Conservation (phyloP, 2,888 invertebrate species). For the Caenorhabditis uteleia region DNA sequence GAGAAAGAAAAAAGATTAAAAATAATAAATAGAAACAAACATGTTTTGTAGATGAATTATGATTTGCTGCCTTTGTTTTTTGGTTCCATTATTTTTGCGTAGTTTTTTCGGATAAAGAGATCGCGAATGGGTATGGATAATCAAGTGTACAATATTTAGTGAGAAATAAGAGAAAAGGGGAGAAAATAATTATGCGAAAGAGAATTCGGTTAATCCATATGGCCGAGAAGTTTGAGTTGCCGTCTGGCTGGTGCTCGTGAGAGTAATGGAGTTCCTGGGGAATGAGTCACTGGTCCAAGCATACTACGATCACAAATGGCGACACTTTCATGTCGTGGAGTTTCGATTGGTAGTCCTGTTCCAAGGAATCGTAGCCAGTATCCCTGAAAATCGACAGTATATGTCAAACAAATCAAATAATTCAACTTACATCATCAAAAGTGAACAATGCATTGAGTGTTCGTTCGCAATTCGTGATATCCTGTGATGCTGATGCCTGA, state of each 20-base stretch:
- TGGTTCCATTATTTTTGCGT: too few species aligned
- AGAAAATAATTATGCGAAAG: neutral
- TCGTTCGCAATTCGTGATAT: slow-evolving; percentile 39
- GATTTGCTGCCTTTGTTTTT: too few species aligned
- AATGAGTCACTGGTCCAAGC: slow-evolving; percentile 44
- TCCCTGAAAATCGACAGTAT: slow-evolving; percentile 26
- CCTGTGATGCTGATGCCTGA: slow-evolving; percentile 25
- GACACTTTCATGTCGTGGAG: slow-evolving; percentile 10
- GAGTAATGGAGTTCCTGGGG: slow-evolving; percentile 33
- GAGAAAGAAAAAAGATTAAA: too few species aligned
- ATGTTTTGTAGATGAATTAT: too few species aligned
- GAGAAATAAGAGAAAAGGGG: neutral
- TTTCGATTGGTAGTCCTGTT: slow-evolving; percentile 13
- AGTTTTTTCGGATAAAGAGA: too few species aligned
- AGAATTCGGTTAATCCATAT: too few species aligned
- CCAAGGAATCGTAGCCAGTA: slow-evolving; percentile 55
- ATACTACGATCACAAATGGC: slow-evolving; percentile 42
- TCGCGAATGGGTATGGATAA: too few species aligned
- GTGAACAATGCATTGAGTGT: slow-evolving; percentile 50
- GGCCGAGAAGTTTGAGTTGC: slow-evolving; percentile 21
- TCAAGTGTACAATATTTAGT: neutral
- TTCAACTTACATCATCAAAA: slow-evolving; percentile 42
- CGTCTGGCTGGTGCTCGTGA: slow-evolving; percentile 17
- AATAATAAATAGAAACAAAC: too few species aligned
- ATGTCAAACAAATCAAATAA: neutral